Base-by-base conservation (phyloP, 2,888 invertebrate species). In the Plebejus argus region DNA sequence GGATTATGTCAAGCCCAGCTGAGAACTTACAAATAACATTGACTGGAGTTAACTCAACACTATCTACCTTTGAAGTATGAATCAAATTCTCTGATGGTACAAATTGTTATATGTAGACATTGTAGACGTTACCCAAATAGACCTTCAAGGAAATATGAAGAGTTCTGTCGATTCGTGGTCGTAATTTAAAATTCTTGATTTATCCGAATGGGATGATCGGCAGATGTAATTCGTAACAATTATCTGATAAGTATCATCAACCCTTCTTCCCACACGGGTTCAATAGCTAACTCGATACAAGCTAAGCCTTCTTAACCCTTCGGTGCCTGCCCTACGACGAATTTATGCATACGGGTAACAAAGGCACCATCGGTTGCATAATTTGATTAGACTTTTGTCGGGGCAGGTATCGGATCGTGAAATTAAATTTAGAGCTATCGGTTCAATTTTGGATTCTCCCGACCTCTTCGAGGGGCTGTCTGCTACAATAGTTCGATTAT, bases 371-470 rank as follows among this genome's bases (percentile, higher is more conserved):
- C 90, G 90, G 91, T 91, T 93, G 93, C 92, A 94, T 94, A 92
- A 94, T 93, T 94, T 94, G 93, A 94, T 94, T 93, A 93, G 85
- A 89, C 92, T 90, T 90, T 93, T 93, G 92, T 92, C 86, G 86
- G 86, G 86, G 93, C 93, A 94, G 94, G 94, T 94, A 94, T 92
- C 89, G 88, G 88, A 87, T 87, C 93, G 92, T 94, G 86, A 94
- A 94, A 94, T 94, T 94, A 91, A 93, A 94, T 94, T 93, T 93
- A 85, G 92, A 90, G 87, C 91, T 88, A 93, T 91, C 92, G 94
- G 94, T 94, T 94, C 93, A 93, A 93, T 94, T 94, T 89, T 81
- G 94, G 92, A 91, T 89, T 91, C 91, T 89, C 84, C 88, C 88
- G 86, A 90, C 88, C 91, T 91, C 91, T 90, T 83, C 83, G 83